phyloP scores from a whole-genome alignment of 2,797 vertebrate species.

The Hypotaenidia philippensis region DNA sequence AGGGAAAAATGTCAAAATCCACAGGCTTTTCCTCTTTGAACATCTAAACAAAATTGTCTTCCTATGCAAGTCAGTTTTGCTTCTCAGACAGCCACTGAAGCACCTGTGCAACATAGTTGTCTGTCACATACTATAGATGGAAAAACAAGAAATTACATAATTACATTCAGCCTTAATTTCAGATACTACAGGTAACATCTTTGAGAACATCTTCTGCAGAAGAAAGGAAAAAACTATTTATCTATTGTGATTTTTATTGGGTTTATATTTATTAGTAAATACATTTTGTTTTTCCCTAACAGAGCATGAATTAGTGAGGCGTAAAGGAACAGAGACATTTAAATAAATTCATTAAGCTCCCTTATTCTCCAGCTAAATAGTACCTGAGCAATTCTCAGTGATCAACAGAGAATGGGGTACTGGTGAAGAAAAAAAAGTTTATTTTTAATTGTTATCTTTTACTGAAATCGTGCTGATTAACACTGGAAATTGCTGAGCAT shows the following conservation, averaged over 20 bases:
- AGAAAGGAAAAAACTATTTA: background rate
- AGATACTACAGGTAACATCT: background rate
- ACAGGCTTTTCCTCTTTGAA: conserved; percentile 27
- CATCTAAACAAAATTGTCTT: background rate
- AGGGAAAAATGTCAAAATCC: conserved; percentile 24
- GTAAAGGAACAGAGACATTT: background rate
- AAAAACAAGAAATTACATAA: background rate
- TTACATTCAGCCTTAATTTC: background rate
- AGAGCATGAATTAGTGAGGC: background rate
- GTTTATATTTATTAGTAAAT: background rate
- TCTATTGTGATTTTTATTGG: background rate
- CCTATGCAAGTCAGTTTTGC: background rate
- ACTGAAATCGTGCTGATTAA: background rate
- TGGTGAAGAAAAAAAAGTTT: background rate
- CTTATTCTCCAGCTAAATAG: background rate
- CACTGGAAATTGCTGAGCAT: background rate
- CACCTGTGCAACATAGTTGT: background rate
- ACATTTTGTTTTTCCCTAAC: background rate
- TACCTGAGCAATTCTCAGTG: background rate
- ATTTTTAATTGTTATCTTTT: background rate
- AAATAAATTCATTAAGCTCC: background rate
- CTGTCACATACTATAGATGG: background rate
- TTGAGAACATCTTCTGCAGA: background rate
- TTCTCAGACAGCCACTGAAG: background rate
- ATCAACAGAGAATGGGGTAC: background rate